Conservation (phyloP, 2,888 invertebrate genomes). For the Chymomyza fuscimana region DNA sequence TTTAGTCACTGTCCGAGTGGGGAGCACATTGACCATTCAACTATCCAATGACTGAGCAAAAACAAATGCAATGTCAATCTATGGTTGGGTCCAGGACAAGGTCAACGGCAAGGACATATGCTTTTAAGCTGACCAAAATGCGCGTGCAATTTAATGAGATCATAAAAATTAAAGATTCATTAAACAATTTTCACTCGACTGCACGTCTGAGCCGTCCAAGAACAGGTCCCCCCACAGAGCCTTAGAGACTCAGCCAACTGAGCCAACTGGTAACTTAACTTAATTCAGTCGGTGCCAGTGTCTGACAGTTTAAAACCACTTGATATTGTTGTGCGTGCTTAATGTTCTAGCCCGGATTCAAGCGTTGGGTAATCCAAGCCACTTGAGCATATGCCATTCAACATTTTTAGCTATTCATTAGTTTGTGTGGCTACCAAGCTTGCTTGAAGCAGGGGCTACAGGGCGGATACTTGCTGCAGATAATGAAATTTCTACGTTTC, state of each 20-base stretch:
- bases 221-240: not conserved
- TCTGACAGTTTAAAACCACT: slow-evolving; percentile 66
- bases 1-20: slow-evolving; percentile 22
- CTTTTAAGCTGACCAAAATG: slow-evolving; percentile 14
- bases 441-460: not conserved
- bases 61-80: not conserved
- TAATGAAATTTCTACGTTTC: slow-evolving; percentile 48
- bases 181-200: slow-evolving; percentile 43
- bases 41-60: not conserved
- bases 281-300: slow-evolving; percentile 20
- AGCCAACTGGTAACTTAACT: not conserved
- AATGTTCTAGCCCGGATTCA: slow-evolving; percentile 50
- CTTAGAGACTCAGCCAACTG: not conserved
- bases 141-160: slow-evolving; percentile 51
- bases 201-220: slow-evolving; percentile 14
- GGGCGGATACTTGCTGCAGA: slow-evolving; percentile 35
- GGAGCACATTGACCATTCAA: not conserved
- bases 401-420: slow-evolving; percentile 52
- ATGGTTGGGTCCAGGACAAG: slow-evolving; percentile 39
- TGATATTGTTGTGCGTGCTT: slow-evolving; percentile 68
- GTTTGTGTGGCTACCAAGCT: slow-evolving; percentile 21
- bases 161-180: slow-evolving; percentile 68
- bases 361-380: slow-evolving; percentile 51
- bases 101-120: slow-evolving; percentile 57
- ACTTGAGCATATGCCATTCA: slow-evolving; percentile 48